Percentiles rank a stretch among this genome's conserved stretches.
phyloP scores from a whole-genome alignment of 2,888 invertebrate species.

The Tetheella fluctuosa region DNA sequence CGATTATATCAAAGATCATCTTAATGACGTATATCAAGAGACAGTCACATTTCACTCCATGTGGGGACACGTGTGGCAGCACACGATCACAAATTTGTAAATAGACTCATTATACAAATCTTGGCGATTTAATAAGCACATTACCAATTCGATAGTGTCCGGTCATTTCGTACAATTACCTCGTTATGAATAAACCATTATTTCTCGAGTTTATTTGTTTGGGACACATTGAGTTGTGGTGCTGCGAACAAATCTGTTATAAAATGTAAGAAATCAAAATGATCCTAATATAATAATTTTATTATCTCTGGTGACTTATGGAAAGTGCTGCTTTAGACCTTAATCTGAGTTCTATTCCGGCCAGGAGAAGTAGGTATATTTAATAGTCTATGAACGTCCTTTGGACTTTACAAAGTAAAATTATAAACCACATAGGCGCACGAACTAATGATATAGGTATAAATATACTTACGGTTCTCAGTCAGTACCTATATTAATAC shows the following conservation, averaged over 20 bases:
- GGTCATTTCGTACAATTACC: constrained; percentile 34
- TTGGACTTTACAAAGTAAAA: no score
- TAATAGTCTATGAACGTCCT: no score
- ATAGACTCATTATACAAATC: constrained; percentile 1
- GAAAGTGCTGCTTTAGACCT: no score
- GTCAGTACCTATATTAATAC: no score
- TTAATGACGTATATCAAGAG: background rate
- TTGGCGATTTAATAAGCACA: background rate
- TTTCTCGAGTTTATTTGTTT: constrained; percentile 18
- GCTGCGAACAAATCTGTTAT: background rate
- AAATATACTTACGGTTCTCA: no score
- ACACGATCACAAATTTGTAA: background rate
- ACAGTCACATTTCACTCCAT: background rate
- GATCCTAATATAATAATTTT: no score
- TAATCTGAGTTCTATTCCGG: no score
- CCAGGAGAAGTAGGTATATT: no score
- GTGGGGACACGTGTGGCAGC: background rate
- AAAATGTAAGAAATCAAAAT: no score
- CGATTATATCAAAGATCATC: background rate
- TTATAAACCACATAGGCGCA: no score
- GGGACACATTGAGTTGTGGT: constrained; percentile 9
- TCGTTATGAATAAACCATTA: constrained; percentile 21
- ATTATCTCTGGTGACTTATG: no score
- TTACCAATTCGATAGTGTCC: constrained; percentile 23
- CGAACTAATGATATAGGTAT: no score